Base-by-base conservation (phyloP, 2,888 invertebrate genomes). In the Drosophila algonquin region DNA sequence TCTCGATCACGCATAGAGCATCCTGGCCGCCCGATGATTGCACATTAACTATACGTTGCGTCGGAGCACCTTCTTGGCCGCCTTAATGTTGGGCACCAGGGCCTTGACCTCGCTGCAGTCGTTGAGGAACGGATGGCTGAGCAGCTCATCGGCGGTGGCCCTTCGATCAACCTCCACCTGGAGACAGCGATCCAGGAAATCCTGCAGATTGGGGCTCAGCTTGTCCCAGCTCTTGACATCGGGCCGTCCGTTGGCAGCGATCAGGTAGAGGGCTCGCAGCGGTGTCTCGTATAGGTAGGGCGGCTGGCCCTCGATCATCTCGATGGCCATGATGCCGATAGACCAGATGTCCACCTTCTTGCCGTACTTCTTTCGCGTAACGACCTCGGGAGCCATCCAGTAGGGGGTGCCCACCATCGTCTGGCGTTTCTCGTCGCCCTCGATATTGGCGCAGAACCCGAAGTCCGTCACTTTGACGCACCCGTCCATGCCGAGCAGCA, bases 351-450 rank as follows among this genome's bases (percentile, higher is more conserved):
- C 98, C 0, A 98, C 96, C 87, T 97, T 97, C 90, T 97, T 97
- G 10, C 98, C 98, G 84, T 98, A 98, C 83, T 97, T 96, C 90
- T 98, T 98, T 74, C 98, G 94, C 0, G 97, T 97, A 0, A 97
- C 97, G 0, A 98, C 97, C 92, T 98, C 98, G 0, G 98, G 98
- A 0, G 98, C 98, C 98, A 99, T 99, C 99, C 98, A 98, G 89
- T 98, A 98, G 0, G 98, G 98, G 0, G 98, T 98, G n/a, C 98
- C 98, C 0, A 98, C 98, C 97, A 98, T 97, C 0, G 98, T 98
- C 90, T 97, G 97, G n/a, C 98, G 93, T 91, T 99, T 98, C 89
- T 98, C 97, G 81, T 98, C 98, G 0, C 97, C 97, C 48, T 96
- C 95, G 61, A 99, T 97, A 91, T 99, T 99, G 3, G 99, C 99